phyloP scores from a whole-genome alignment of 2,797 vertebrate species.

The Phalanger gymnotis region DNA sequence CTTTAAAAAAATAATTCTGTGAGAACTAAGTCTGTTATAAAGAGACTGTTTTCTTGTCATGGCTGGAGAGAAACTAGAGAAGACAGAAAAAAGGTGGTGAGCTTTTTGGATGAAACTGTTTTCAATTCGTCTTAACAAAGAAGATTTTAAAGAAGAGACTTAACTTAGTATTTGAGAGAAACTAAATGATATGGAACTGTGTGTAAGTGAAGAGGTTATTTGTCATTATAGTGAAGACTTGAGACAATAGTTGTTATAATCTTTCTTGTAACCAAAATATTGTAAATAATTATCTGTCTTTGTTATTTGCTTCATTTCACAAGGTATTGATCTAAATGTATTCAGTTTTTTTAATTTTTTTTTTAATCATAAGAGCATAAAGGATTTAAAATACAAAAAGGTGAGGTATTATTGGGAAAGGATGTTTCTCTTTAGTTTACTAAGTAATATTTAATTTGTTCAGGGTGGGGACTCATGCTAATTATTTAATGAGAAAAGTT shows the following conservation, averaged over 20 bases:
- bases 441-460: not conserved
- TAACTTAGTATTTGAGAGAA: not conserved
- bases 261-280: not conserved
- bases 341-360: not conserved
- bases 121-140: not conserved
- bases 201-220: not conserved
- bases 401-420: not conserved
- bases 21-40: not conserved
- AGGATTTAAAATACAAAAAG: not conserved
- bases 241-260: not conserved
- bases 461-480: not conserved
- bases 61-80: not conserved
- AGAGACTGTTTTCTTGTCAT: not conserved
- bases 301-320: not conserved
- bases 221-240: not conserved
- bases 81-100: not conserved
- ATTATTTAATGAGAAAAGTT: not conserved
- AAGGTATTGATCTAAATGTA: not conserved
- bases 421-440: not conserved
- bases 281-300: not conserved
- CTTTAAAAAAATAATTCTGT: not conserved
- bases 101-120: not conserved
- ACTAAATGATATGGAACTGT: not conserved
- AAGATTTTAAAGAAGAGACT: not conserved
- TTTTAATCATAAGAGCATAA: not conserved